Evolutionary conservation across 2,797 vertebrate genomes (phyloP), one percentile per base, ranked within the genome.

Genomic region (Fistularia tabacaria): DNA sequence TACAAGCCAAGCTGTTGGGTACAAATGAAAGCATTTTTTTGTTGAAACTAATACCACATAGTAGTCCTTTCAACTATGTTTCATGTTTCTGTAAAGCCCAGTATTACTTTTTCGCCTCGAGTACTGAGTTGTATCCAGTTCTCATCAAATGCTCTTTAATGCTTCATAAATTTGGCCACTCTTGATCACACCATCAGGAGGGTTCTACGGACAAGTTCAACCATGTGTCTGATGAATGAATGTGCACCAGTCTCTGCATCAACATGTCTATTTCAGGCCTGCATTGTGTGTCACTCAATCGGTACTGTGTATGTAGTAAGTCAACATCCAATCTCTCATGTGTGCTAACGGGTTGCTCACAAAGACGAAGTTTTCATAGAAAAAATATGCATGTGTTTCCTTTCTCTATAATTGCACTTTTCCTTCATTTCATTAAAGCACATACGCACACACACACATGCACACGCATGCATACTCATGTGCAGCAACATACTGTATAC

Each of bases 191-290:
- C 69, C 57, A 62, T 42, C 2, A 25, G 25, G 25, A 25, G 25
- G 25, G 25, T 25, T 25, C 25, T 25, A 25, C 25, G 5, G 25
- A 49, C 62, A 51, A 49, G 36, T 57, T 64, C 59, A 81, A 76
- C 81, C 73, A 75, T 68, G 80, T 80, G 73, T 80, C 80, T 71
- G 79, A 86, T 81, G 75, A 73, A 85, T 81, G 73, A 46, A 83
- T 66, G 64, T 56, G 43, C 74, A 72, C 69, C 80, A 70, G 73
- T 62, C 56, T 6, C 59, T 69, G 65, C 69, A 77, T 80, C 70
- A 84, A 81, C 80, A 85, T 58, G 66, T 81, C 84, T 89, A 89
- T 88, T 88, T 88, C 80, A 76, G 83, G 79, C 74, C 44, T 57
- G 81, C 69, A 85, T 90, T 88, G 86, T 90, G 85, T 84, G 82